Percentiles rank a stretch among this genome's conserved stretches.
Evolutionary conservation across 2,888 invertebrate species (phyloP).

Genomic region (Alcis repandata): DNA sequence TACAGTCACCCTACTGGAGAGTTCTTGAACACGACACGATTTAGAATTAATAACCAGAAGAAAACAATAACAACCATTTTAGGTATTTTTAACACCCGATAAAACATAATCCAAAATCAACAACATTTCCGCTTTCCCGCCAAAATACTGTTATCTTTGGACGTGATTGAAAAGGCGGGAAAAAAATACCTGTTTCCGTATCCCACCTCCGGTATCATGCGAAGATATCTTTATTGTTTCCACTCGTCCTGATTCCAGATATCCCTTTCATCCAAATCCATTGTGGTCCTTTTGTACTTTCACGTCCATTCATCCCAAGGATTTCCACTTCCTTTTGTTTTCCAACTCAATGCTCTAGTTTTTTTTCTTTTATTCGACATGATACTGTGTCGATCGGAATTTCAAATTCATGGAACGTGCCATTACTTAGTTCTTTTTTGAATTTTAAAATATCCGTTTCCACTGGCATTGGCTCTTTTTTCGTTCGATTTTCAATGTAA

Average conservation of each 20-base stretch:
- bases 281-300: conserved; percentile 64
- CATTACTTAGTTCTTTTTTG: conserved; percentile 38
- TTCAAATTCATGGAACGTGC: conserved; percentile 56
- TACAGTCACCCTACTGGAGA: too few species aligned
- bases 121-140: conserved; percentile 1
- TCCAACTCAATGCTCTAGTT: conserved; percentile 58
- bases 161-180: conserved; percentile 37
- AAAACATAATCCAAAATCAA: not conserved
- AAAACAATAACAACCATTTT: too few species aligned
- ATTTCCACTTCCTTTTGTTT: conserved; percentile 66
- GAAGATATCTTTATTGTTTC: conserved; percentile 63
- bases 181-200: conserved; percentile 27
- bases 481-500: conserved; percentile 2
- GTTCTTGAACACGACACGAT: too few species aligned
- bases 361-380: conserved; percentile 59
- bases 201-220: conserved; percentile 48
- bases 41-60: too few species aligned
- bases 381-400: conserved; percentile 57
- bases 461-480: conserved; percentile 3
- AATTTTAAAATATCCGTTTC: conserved; percentile 26
- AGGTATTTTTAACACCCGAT: too few species aligned
- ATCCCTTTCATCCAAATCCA: conserved; percentile 59
- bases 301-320: conserved; percentile 62
- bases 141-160: conserved; percentile 27
- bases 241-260: conserved; percentile 59